Base-by-base conservation (phyloP, 2,113 vertebrate genomes). In the Jacana jacana region DNA sequence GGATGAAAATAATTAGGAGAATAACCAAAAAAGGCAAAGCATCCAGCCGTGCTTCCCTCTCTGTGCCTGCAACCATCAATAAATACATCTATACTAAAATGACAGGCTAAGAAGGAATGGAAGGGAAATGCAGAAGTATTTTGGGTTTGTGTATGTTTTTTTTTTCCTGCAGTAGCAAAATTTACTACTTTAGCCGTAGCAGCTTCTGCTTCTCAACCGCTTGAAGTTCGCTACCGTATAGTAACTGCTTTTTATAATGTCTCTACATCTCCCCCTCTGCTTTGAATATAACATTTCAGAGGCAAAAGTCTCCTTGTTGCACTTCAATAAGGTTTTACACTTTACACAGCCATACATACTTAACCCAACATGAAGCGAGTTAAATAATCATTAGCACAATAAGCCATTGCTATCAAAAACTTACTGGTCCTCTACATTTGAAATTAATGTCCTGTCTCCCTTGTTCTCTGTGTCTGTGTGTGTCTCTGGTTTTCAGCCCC, bases 321-420 rank as follows among this genome's bases (percentile, higher is more conserved):
- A 12, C 86, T 96, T 92, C 91, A 73, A 15, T 80, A 95, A 95
- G 81, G 69, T 2, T 0, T 81, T 93, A 81, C 68, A 58, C 75
- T 97, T 96, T 81, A 77, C 80, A 49, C 60, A 94, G 86, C 69
- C 86, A 66, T 85, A 87, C 73, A 37, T 71, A 89, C 94, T 97
- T 97, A 97, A 97, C 91, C 91, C 93, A 91, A 84, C 77, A 49
- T 86, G 88, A 92, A 96, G 63, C 60, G 46, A 78, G 86, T 92
- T 95, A 95, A 97, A 92, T 89, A 95, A 96, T 95, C 91, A 90
- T 97, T 94, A 96, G 87, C 65, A 94, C 48, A 88, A 70, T 92
- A 92, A 96, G 95, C 95, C 87, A 81, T 57, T 83, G 91, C 97
- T 97, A 96, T 97, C 89, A 97, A 97, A 97, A 98, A 89, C 86